phyloP scores from a whole-genome alignment of 1,140 invertebrate genomes.

The Gonioctena quinquepunctata region DNA sequence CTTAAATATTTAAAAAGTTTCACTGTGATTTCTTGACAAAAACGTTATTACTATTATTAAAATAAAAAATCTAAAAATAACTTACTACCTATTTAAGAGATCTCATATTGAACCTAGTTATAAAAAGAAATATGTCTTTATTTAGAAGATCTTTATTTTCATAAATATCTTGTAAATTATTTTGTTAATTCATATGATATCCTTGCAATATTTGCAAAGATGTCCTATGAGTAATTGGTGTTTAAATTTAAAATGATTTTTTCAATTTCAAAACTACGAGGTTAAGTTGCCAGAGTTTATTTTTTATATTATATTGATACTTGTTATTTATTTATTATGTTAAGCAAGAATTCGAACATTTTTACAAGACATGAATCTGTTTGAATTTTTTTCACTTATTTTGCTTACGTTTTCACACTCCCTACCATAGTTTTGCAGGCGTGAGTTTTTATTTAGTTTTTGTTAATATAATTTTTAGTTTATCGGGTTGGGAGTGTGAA shows the following conservation, averaged over 20 bases:
- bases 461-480: conserved; percentile 38
- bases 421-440: neutral
- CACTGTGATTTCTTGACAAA: conserved; percentile 57
- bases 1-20: conserved; percentile 53
- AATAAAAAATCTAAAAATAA: conserved; percentile 50
- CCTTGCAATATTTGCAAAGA: conserved; percentile 46
- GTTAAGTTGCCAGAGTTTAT: conserved; percentile 40
- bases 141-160: conserved; percentile 54
- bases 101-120: conserved; percentile 56
- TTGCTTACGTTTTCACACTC: neutral
- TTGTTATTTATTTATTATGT: conserved; percentile 38
- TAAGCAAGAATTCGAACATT: conserved; percentile 6
- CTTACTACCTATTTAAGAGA: conserved; percentile 56
- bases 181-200: conserved; percentile 23
- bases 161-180: conserved; percentile 34
- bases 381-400: conserved; percentile 5
- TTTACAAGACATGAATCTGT: conserved; percentile 1
- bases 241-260: conserved; percentile 16
- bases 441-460: conserved; percentile 21
- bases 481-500: conserved; percentile 29
- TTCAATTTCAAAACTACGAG: conserved; percentile 30
- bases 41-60: conserved; percentile 55
- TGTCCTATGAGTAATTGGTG: conserved; percentile 14
- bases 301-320: conserved; percentile 35
- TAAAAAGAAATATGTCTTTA: conserved; percentile 45